Base-by-base conservation (phyloP, 2,888 invertebrate species). In the Perizoma flavofasciatum region DNA sequence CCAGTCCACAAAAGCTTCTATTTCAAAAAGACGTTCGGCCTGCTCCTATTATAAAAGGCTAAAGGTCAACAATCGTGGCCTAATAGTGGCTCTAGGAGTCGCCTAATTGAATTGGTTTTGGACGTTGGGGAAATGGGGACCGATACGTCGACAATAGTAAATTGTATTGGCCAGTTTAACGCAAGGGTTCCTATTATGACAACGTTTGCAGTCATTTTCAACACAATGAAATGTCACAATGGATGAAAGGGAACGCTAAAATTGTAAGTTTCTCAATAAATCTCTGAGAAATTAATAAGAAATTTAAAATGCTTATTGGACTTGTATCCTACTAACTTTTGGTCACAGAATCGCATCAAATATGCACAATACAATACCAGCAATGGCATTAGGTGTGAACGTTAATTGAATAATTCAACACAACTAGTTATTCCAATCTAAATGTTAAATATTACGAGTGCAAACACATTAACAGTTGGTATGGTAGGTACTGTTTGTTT, bases 51-150 rank as follows among this genome's bases (percentile, higher is more conserved):
- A 37, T 5, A 33, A n/a, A 9, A 35, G 32, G 32, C n/a, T 35
- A 52, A 48, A 56, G 49, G 55, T 45, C 37, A 53, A 50, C 43
- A 60, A 47, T 61, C 52, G n/a, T n/a, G n/a, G 61, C 51, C 55
- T 55, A 58, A 56, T 51, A 44, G 52, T 60, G 57, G 46, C 52
- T 52, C 63, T 32, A 43, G 54, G 55, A 59, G 43, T 54, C 37
- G 43, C 55, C 56, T 73, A 71, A 77, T 75, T 72, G 71, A 63
- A 73, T 72, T 73, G 68, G 69, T 57, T 61, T 60, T 55, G 60
- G 55, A 57, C 66, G 47, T 65, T 58, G 59, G 61, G 60, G 68
- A 60, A 45, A 63, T 58, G 59, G 61, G 60, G 68, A 60, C 44
- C 58, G 55, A 64, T 56, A 55, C 43, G 53, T 41, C 49, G 39